These are phyloP conservation scores for Drosophila malerkotliana DNA, from an alignment of 1,140 invertebrate species.

Conservation along the genomic window DNA sequence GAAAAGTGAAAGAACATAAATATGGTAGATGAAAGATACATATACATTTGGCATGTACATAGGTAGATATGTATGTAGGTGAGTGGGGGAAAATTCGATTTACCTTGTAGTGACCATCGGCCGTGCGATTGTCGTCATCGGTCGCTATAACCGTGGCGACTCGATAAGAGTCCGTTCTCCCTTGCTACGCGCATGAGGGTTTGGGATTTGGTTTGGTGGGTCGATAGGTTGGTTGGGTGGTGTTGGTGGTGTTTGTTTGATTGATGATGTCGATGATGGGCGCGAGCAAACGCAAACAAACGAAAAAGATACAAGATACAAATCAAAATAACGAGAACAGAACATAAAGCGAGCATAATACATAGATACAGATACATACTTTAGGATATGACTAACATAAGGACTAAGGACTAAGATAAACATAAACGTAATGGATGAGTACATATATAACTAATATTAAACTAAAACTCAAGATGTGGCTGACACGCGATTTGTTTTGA, in stretches of 20 bases:
- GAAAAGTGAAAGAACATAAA: conserved; percentile 34
- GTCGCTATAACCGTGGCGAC: conserved; percentile 94
- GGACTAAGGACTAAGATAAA: conserved; percentile 21
- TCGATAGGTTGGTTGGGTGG: conserved; percentile 11
- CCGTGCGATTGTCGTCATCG: conserved; percentile 96
- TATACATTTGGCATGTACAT: background rate
- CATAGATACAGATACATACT: conserved; percentile 11
- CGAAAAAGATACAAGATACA: conserved; percentile 50
- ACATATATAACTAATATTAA: conserved; percentile 14
- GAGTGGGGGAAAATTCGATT: conserved; percentile 55
- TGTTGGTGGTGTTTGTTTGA: conserved; percentile 57
- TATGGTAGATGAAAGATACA: conserved; percentile 29
- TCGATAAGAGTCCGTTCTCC: conserved; percentile 96
- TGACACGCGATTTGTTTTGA: conserved; percentile 21
- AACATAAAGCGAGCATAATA: conserved; percentile 50
- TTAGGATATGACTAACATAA: conserved; percentile 27
- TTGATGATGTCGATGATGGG: conserved; percentile 74
- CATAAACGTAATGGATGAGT: conserved; percentile 18
- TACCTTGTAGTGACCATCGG: conserved; percentile 96
- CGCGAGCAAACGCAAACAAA: conserved; percentile 29
- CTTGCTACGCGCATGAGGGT: conserved; percentile 88
- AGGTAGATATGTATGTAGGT: conserved; percentile 12
- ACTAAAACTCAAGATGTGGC: conserved; percentile 1
- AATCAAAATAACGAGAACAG: conserved; percentile 67
- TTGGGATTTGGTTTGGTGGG: conserved; percentile 4